These are phyloP conservation scores for Apogon talboti DNA, from an alignment of 2,797 vertebrate genomes.

Conservation along the genomic window DNA sequence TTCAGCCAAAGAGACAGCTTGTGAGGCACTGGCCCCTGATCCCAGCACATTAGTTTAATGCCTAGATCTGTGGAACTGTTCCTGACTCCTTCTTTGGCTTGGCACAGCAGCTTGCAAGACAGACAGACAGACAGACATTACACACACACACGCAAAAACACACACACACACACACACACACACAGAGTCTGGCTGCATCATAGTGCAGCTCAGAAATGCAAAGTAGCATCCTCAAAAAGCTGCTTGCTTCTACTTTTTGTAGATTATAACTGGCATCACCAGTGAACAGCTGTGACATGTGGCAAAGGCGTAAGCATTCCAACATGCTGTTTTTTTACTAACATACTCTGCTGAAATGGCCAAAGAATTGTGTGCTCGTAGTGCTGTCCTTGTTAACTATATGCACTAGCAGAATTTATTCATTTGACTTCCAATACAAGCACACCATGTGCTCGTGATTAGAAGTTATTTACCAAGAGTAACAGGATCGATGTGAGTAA, in stretches of 20 bases:
- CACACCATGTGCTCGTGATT: conserved; percentile 73
- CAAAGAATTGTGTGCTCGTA: conserved; percentile 23
- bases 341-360: conserved; percentile 16
- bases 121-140: conserved; percentile 22
- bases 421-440: conserved; percentile 36
- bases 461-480: conserved; percentile 57
- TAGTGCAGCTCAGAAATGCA: conserved; percentile 47
- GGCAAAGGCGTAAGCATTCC: conserved; percentile 31
- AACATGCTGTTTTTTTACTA: conserved; percentile 16
- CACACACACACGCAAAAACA: background rate
- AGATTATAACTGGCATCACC: conserved; percentile 48
- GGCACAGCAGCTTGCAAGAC: conserved; percentile 56
- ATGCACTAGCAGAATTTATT: conserved; percentile 37
- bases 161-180: background rate
- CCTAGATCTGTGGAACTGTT: conserved; percentile 76
- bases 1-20: conserved; percentile 82
- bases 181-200: conserved; percentile 28
- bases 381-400: background rate
- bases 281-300: conserved; percentile 53
- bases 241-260: conserved; percentile 36
- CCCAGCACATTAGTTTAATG: conserved; percentile 84
- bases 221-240: conserved; percentile 61
- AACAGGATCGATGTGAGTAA: conserved; percentile 49
- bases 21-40: conserved; percentile 78
- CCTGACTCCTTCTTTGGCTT: conserved; percentile 60